Evolutionary conservation across 2,797 vertebrate species (phyloP).

Genomic region (Pseudotriccus pelzelni): DNA sequence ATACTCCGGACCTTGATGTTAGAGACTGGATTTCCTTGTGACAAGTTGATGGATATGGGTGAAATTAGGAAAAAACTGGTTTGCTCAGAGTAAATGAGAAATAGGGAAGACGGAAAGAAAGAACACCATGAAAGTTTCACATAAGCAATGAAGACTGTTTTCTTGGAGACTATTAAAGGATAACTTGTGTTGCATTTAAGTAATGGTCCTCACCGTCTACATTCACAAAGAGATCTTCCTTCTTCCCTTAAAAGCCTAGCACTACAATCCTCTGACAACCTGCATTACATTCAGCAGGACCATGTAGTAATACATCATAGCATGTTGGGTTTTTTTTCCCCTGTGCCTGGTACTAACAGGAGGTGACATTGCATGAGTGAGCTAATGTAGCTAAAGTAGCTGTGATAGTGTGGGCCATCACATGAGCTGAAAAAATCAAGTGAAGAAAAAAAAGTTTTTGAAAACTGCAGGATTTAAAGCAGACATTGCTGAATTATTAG

Average conservation of each 20-base stretch:
- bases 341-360: neutral
- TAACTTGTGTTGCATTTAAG: neutral
- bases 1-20: neutral
- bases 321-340: neutral
- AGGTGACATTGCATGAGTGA: slow-evolving; percentile 22
- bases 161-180: neutral
- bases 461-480: neutral
- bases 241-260: neutral
- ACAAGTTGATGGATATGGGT: neutral
- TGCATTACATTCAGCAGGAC: neutral
- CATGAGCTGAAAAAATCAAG: neutral
- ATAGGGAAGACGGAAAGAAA: neutral
- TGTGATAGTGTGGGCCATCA: neutral
- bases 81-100: neutral
- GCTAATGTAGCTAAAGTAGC: neutral
- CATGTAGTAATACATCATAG: neutral
- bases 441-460: neutral
- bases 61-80: neutral
- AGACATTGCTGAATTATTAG: neutral
- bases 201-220: neutral
- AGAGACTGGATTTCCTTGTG: neutral
- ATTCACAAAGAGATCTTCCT: neutral
- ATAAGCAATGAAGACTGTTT: neutral
- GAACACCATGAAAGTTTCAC: neutral
- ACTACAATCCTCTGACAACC: neutral